Percentiles rank a stretch among this genome's conserved stretches.
These are phyloP conservation scores for Drosophila putrida DNA, from an alignment of 2,888 invertebrate genomes.

Conservation along the genomic window DNA sequence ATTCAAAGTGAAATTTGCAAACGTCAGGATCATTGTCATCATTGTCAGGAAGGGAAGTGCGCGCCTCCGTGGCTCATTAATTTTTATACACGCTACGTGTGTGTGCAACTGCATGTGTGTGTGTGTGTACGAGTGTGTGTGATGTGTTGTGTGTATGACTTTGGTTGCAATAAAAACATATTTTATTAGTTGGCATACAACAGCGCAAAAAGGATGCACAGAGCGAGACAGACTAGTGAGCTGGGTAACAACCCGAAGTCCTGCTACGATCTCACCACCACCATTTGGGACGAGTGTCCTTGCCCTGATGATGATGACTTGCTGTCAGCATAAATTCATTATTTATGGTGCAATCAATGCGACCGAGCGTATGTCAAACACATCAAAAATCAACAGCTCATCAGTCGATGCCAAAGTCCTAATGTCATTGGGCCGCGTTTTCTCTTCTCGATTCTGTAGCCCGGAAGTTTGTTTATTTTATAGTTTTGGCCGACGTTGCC, in stretches of 20 bases:
- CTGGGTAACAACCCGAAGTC: conserved; percentile 15
- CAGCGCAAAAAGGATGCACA: conserved; percentile 60
- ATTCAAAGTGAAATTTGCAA: conserved; percentile 44
- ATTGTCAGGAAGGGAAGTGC: conserved; percentile 53
- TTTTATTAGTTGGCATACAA: conserved; percentile 79
- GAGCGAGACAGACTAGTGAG: conserved; percentile 1
- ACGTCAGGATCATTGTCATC: conserved; percentile 41
- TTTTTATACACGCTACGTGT: conserved; percentile 75
- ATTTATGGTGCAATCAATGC: conserved; percentile 85
- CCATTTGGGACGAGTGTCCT: conserved; percentile 35
- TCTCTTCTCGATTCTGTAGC: conserved; percentile 17
- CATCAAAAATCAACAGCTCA: conserved; percentile 84
- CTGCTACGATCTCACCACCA: conserved; percentile 54
- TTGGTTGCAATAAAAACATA: conserved; percentile 77
- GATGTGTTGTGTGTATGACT: conserved; percentile 46
- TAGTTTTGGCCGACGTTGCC: conserved; percentile 74
- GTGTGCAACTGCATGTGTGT: conserved; percentile 54
- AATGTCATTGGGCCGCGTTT: conserved; percentile 32
- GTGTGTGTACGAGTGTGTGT: conserved; percentile 23
- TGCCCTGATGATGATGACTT: conserved; percentile 70
- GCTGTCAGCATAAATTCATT: conserved; percentile 85
- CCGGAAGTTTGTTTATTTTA: conserved; percentile 84
- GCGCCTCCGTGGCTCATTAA: conserved; percentile 84
- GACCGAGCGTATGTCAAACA: conserved; percentile 85
- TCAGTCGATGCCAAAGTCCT: conserved; percentile 46